Conservation (phyloP, 2,888 invertebrate genomes). For the Napeogenes sylphis region DNA sequence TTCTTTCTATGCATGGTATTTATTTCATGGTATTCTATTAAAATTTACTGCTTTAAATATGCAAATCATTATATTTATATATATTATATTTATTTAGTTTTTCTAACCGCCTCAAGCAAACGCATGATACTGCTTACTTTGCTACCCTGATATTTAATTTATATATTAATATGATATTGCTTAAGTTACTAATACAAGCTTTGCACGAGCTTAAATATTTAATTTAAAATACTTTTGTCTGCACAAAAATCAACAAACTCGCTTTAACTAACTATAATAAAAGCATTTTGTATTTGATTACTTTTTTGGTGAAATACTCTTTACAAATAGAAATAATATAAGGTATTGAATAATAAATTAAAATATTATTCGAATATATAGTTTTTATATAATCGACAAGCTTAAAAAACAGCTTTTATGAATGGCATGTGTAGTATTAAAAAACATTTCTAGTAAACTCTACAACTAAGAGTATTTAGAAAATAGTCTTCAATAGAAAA, state of each 20-base stretch:
- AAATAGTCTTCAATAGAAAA: constrained; percentile 6
- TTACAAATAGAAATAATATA: background rate
- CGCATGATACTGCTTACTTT: constrained; percentile 27
- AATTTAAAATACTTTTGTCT: background rate
- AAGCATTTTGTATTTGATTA: background rate
- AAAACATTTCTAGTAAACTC: background rate
- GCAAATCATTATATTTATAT: constrained; percentile 29
- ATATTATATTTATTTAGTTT: constrained; percentile 15
- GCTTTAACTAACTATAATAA: background rate
- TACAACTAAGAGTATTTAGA: constrained; percentile 12
- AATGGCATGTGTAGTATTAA: constrained; percentile 27
- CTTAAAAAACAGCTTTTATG: constrained; percentile 26
- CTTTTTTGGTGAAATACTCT: background rate
- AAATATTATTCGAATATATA: background rate
- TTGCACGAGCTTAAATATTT: constrained; percentile 1
- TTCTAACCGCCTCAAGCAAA: constrained; percentile 21
- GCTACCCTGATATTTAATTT: constrained; percentile 12
- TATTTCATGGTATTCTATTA: constrained; percentile 58
- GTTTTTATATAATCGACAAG: constrained; percentile 13
- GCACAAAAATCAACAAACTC: background rate
- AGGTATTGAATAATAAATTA: constrained; percentile 1
- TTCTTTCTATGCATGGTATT: constrained; percentile 73
- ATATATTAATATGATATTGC: background rate
- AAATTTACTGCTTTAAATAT: constrained; percentile 38
- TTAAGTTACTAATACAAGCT: background rate